phyloP scores from a whole-genome alignment of 2,888 invertebrate genomes.

The Cheilosia vernalis region DNA sequence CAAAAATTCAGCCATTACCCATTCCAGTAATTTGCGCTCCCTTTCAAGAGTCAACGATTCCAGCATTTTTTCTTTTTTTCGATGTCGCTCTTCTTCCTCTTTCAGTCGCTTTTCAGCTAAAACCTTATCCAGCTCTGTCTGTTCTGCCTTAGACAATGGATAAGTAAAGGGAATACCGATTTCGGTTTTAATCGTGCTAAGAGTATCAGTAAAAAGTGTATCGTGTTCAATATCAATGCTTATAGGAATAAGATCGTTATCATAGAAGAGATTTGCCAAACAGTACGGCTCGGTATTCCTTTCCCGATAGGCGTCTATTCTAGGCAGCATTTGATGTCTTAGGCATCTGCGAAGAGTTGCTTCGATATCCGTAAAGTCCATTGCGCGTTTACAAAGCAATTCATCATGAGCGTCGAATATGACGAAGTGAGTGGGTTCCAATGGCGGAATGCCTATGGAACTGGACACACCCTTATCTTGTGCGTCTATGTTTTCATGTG shows the following conservation, averaged over 20 bases:
- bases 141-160: slow-evolving; percentile 58
- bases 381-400: slow-evolving; percentile 68
- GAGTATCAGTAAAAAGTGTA: slow-evolving; percentile 46
- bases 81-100: slow-evolving; percentile 41
- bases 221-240: slow-evolving; percentile 40
- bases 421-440: slow-evolving; percentile 69
- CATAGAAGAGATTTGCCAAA: slow-evolving; percentile 69
- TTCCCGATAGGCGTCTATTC: slow-evolving; percentile 66
- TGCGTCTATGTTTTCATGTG: neutral
- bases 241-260: slow-evolving; percentile 74
- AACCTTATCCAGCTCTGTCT: slow-evolving; percentile 22
- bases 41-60: slow-evolving; percentile 55
- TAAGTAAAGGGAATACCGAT: slow-evolving; percentile 75
- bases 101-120: slow-evolving; percentile 11
- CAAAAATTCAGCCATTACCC: slow-evolving; percentile 59
- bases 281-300: slow-evolving; percentile 71
- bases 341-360: slow-evolving; percentile 63
- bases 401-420: slow-evolving; percentile 70
- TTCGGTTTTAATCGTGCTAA: slow-evolving; percentile 55
- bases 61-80: slow-evolving; percentile 47
- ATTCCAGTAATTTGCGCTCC: slow-evolving; percentile 72
- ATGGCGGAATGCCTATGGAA: neutral
- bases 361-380: slow-evolving; percentile 71
- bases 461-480: neutral
- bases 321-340: slow-evolving; percentile 62